Evolutionary conservation across 2,888 invertebrate species (phyloP), one percentile per base, ranked within the genome.

Genomic region (Cataglyphis rosenhaueri): DNA sequence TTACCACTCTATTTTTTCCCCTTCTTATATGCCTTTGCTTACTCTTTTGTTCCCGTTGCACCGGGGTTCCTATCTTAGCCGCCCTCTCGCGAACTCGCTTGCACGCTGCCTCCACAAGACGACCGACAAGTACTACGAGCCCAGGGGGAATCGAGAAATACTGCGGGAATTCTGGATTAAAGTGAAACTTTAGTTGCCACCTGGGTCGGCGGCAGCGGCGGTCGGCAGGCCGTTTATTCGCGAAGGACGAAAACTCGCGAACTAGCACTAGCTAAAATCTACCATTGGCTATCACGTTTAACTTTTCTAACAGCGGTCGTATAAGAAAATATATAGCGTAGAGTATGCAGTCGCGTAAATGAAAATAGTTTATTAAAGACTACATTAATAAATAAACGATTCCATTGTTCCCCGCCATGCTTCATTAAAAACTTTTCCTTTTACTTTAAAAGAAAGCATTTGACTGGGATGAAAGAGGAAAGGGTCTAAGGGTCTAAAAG

Each of bases 131-230:
- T 32, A 38, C 75, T 61, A 64, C 78, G 78, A 73, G 68, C 82
- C 87, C 81, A 29, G 32, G 52, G 84, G 82, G 85, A 82, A 84
- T 84, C 79, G 84, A 83, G 84, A 88, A 87, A 87, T 84, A 83
- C 81, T 75, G 62, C 71, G 82, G 64, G 84, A 89, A 88, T 87
- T 86, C 87, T 64, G 83, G 84, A 87, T 86, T 88, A 86, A 87
- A 88, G 87, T 82, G 88, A 89, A 89, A 87, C 89, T 87, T 88
- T 86, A 85, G 85, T 84, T 81, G 83, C 41, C 84, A 70, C 79
- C 79, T 84, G 84, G 79, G 66, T 65, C 75, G 83, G 41, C 38
- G 79, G 59, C 18, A 41, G 0, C 21, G 21, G 62, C 35, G 65
- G 66, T 61, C 66, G 35, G 38, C 78, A 71, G 68, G 73, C 71